Percentiles rank a stretch among this genome's conserved stretches.
Conservation (phyloP, 2,888 invertebrate species). For the Cantharis rufa region DNA sequence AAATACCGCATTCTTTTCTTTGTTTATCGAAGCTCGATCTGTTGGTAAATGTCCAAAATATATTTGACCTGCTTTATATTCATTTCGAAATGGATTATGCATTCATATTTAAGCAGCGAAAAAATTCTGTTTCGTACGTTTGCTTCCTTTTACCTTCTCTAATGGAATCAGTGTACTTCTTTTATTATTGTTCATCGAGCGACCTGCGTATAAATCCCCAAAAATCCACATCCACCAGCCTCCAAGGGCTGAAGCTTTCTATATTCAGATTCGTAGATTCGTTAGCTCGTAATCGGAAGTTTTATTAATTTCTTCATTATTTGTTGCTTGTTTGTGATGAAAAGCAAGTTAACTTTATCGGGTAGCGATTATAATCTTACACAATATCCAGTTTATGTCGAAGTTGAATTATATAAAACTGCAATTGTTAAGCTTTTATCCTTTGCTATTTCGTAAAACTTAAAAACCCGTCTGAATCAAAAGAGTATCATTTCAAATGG, state of each 20-base stretch:
- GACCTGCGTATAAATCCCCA: neutral
- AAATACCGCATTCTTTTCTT: neutral
- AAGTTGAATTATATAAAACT: slow-evolving; percentile 19
- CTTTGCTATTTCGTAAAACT: neutral
- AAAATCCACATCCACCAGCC: neutral
- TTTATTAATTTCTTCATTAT: neutral
- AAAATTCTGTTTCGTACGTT: neutral
- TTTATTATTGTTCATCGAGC: neutral
- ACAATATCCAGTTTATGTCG: slow-evolving; percentile 32
- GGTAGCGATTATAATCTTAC: slow-evolving; percentile 35
- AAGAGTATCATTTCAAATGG: slow-evolving; percentile 3
- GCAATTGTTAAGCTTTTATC: neutral
- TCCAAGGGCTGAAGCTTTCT: neutral
- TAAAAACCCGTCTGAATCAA: neutral
- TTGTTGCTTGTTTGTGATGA: neutral
- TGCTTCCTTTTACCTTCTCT: neutral
- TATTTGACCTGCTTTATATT: neutral
- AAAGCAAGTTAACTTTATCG: slow-evolving; percentile 24
- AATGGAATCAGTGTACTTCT: neutral
- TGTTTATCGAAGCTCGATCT: neutral
- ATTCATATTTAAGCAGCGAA: neutral
- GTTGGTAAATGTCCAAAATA: neutral
- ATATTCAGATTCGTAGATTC: neutral
- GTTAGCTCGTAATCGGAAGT: neutral
- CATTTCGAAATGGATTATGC: neutral